These are phyloP conservation scores for Steinernema hermaphroditum DNA, from an alignment of 2,888 invertebrate species.

Conservation along the genomic window DNA sequence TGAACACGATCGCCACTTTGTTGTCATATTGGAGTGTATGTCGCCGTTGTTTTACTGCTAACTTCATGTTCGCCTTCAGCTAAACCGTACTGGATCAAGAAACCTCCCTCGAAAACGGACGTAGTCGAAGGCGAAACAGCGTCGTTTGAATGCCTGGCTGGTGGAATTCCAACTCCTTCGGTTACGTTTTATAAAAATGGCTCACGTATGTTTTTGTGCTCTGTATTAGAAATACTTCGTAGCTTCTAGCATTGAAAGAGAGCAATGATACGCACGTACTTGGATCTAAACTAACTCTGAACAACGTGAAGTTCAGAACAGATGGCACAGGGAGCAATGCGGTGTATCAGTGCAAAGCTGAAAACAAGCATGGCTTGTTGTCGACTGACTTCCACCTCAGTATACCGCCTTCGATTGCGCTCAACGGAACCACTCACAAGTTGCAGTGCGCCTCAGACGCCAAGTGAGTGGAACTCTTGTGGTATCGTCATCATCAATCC, in stretches of 20 bases:
- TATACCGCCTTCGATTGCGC: too few relatives aligned
- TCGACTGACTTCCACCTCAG: slow-evolving; percentile 97
- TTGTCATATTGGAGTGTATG: too few relatives aligned
- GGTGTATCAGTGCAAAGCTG: slow-evolving; percentile 99
- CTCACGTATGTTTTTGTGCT: slow-evolving; percentile 54
- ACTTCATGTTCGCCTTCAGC: slow-evolving; percentile 65
- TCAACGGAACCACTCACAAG: too few relatives aligned
- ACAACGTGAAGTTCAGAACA: slow-evolving; percentile 63
- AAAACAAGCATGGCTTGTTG: slow-evolving; percentile 87
- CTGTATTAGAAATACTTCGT: slow-evolving; percentile 54
- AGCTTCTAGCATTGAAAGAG: not conserved
- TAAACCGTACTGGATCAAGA: slow-evolving; percentile 79
- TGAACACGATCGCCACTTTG: too few relatives aligned
- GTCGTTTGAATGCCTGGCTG: slow-evolving; percentile 83
- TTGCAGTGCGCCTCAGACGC: too few relatives aligned
- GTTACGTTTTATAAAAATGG: slow-evolving; percentile 73
- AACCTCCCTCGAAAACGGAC: slow-evolving; percentile 83
- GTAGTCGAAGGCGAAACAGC: slow-evolving; percentile 89
- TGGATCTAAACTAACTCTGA: slow-evolving; percentile 59
- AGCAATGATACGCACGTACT: slow-evolving; percentile 42
- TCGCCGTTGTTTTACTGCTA: too few relatives aligned
- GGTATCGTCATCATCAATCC: too few relatives aligned
- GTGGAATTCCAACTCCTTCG: slow-evolving; percentile 85
- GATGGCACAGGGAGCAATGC: too few relatives aligned
- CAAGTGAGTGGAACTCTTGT: too few relatives aligned